phyloP scores from a whole-genome alignment of 2,113 vertebrate genomes.

The Catharus bicknelli region DNA sequence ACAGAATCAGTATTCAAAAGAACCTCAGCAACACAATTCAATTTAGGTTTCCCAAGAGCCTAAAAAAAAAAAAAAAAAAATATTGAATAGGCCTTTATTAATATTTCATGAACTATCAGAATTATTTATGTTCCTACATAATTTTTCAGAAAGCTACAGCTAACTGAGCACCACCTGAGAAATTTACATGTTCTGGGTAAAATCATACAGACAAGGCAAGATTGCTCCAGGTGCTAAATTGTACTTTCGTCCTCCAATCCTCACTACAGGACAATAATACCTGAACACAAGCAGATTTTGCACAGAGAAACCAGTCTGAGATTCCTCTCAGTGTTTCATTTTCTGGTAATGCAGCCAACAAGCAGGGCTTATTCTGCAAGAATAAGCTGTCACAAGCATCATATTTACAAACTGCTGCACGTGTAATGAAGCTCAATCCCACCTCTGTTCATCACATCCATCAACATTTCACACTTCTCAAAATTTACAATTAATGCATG shows the following conservation, averaged over 20 bases:
- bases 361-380: neutral
- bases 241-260: neutral
- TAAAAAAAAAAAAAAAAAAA: neutral
- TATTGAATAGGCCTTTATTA: neutral
- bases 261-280: neutral
- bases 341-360: neutral
- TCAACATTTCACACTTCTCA: neutral
- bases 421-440: neutral
- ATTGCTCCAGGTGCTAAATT: neutral
- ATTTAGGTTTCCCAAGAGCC: neutral
- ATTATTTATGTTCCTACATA: slow-evolving; percentile 23
- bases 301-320: neutral
- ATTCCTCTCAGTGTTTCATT: neutral
- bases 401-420: neutral
- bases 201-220: neutral
- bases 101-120: slow-evolving; percentile 30
- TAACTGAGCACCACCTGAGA: slow-evolving; percentile 5
- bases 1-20: neutral
- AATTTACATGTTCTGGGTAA: neutral
- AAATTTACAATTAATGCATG: neutral
- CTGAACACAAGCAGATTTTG: neutral
- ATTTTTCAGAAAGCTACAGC: slow-evolving; percentile 14
- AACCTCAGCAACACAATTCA: slow-evolving; percentile 1
- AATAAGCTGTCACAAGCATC: neutral
- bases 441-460: neutral